Evolutionary conservation across 2,113 vertebrate genomes (phyloP), one percentile per base, ranked within the genome.

Genomic region (Tragulus kanchil): DNA sequence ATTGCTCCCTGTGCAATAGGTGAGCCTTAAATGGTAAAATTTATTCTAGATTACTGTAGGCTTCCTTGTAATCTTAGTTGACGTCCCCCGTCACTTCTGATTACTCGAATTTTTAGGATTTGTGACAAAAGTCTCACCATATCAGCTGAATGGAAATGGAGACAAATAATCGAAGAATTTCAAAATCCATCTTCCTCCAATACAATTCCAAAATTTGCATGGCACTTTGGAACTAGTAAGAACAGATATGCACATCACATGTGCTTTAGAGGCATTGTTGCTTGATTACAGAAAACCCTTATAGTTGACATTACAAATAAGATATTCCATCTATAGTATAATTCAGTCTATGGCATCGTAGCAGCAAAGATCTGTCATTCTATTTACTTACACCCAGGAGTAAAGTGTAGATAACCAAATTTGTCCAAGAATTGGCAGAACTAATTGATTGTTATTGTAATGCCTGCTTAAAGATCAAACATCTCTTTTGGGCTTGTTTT

Each of bases 341-440:
- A 92, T 83, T 92, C 84, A 94, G 97, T 95, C 75, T 95, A 98
- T 90, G 88, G 75, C 91, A 96, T 94, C 15, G 15, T 77, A 98
- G 97, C 90, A 97, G 95, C 96, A 94, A 92, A 97, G 79, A 96
- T 93, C 93, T 96, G 83, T 95, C 97, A 77, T 97, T 97, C 59
- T 97, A 93, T 97, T 98, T 98, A 98, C 95, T 98, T 98, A 98
- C 52, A 94, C 96, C 95, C 85, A 95, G 97, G 97, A 98, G 97
- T 95, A 98, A 98, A 98, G 98, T 98, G 96, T 96, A 99, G 98
- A 98, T 98, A 99, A 99, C 97, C 97, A 98, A 98, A 98, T 98
- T 98, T 98, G 98, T 98, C 98, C 98, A 98, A 98, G 96, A 98
- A 98, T 97, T 98, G 98, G 98, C 98, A 99, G 98, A 98, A 99